Conservation (phyloP, 2,797 vertebrate species). For the Apogon talboti region DNA sequence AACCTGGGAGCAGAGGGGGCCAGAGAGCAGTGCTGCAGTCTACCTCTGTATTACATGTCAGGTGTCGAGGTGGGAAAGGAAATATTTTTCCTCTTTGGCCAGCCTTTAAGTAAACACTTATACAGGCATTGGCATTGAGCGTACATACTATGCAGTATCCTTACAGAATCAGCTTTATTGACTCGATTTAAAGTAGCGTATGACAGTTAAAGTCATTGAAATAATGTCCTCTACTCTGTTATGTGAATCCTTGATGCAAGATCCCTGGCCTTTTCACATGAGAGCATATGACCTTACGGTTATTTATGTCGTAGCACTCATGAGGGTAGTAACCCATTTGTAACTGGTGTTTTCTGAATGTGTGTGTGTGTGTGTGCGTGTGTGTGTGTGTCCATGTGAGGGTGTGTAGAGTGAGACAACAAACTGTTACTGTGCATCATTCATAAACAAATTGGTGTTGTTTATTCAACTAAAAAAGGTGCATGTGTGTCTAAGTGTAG, state of each 20-base stretch:
- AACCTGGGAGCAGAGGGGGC: constrained; percentile 31
- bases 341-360: constrained; percentile 62
- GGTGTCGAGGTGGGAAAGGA: constrained; percentile 52
- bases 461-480: constrained; percentile 35
- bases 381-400: constrained; percentile 18
- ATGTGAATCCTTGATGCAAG: constrained; percentile 40
- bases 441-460: constrained; percentile 51
- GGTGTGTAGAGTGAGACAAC: constrained; percentile 19
- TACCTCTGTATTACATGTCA: constrained; percentile 41
- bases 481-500: constrained; percentile 1
- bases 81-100: constrained; percentile 57
- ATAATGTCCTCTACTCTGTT: constrained; percentile 36
- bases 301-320: constrained; percentile 68
- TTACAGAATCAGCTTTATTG: constrained; percentile 52
- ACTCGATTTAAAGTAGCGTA: constrained; percentile 46
- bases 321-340: constrained; percentile 67
- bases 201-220: constrained; percentile 48
- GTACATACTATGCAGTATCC: constrained; percentile 35
- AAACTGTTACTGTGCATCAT: constrained; percentile 42
- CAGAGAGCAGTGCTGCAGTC: constrained; percentile 34
- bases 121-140: constrained; percentile 43
- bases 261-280: constrained; percentile 63
- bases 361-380: constrained; percentile 26
- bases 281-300: constrained; percentile 63
- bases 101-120: constrained; percentile 49